These are phyloP conservation scores for Microcebus jonahi DNA, from an alignment of 2,113 vertebrate species.

Conservation along the genomic window DNA sequence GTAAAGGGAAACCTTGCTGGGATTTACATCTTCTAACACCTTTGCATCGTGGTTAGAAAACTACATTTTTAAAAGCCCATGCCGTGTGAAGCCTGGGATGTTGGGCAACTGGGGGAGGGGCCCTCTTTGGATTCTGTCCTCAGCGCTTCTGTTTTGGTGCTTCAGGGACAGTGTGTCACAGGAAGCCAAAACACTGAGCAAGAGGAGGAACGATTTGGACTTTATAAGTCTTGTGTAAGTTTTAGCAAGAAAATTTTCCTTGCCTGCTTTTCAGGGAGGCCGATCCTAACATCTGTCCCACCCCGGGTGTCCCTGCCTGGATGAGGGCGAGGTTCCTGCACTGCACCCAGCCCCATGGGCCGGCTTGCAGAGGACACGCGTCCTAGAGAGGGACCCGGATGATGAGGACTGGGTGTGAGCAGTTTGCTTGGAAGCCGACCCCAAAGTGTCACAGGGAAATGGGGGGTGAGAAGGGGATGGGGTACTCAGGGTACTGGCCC, in stretches of 20 bases:
- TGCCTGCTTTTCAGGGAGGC: background rate
- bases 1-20: background rate
- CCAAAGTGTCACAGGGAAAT: background rate
- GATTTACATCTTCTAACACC: background rate
- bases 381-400: background rate
- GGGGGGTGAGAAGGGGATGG: background rate
- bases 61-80: background rate
- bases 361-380: background rate
- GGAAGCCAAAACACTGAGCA: background rate
- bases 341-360: no score
- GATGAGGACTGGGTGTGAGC: background rate
- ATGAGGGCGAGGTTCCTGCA: background rate
- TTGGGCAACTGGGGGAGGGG: background rate
- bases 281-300: no score
- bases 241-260: background rate
- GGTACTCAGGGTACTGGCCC: background rate
- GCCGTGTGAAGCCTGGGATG: background rate
- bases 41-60: background rate
- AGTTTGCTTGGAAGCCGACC: background rate
- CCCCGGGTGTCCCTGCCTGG: background rate
- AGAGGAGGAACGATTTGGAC: background rate
- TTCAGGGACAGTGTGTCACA: background rate
- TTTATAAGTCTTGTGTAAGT: background rate
- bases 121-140: background rate
- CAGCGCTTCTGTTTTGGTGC: background rate